Evolutionary conservation across 2,797 vertebrate species (phyloP), one percentile per base, ranked within the genome.

Genomic region (Cynodonichthys magdalenae): DNA sequence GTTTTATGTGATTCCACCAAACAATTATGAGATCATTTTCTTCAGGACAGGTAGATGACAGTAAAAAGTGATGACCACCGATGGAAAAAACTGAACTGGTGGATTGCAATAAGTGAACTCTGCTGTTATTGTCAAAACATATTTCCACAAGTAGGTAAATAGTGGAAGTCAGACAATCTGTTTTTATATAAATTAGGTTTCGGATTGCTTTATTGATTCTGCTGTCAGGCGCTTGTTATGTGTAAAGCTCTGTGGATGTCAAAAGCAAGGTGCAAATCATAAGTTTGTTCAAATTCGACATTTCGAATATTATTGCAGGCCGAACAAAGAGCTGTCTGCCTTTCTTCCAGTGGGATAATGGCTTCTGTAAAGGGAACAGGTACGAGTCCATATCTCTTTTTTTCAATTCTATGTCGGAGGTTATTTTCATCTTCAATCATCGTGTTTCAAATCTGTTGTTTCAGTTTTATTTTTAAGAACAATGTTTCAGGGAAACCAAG

Each of bases 1-100:
- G 17, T 53, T n/a, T n/a, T 12, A 34, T 68, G 53, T 59, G 59
- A 57, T 56, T 69, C 55, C 47, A 54, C 42, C 59, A 57, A 79
- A 81, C 56, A 74, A 82, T 82, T 73, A 72, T 57, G 51, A 77
- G 75, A 83, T 87, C 80, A 51, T 71, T 81, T 90, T 87, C 85
- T 55, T 34, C 44, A 17, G 65, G 77, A 89, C 83, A 91, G 81
- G 75, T 57, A 14, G 53, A 63, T 54, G 71, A 83, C 77, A 85
- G 87, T 89, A 61, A 63, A 79, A 74, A 61, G 51, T 73, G 55
- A 68, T 73, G 74, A 67, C 15, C 55, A 49, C 24, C 66, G 72
- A 82, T 88, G 77, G 89, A 87, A 87, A 71, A 72, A 69, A 49
- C 53, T 47, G 52, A 53, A 46, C 69, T 71, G 77, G 62, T 66